A percentile compares a stretch with the other conserved stretches of the same genome.
Conservation (phyloP, 2,888 invertebrate genomes). For the Antheraea assamensis region DNA sequence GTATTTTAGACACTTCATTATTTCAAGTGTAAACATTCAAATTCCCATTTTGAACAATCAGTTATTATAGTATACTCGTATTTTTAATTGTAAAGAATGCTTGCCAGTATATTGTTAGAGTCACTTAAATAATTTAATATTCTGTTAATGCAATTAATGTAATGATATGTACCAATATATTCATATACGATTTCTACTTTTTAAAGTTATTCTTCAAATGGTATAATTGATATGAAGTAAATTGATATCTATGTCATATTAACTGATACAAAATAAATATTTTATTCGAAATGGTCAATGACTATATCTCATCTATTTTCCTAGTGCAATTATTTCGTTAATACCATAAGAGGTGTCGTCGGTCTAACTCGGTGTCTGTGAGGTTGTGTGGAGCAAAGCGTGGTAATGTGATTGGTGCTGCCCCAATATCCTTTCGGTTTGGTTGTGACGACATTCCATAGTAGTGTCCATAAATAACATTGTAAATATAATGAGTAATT, state of each 20-base stretch:
- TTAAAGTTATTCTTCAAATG: not conserved
- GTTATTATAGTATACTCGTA: no score
- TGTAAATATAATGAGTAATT: constrained; percentile 47
- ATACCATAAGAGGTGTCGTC: not conserved
- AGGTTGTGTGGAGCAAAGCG: constrained; percentile 68
- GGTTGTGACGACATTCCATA: constrained; percentile 67
- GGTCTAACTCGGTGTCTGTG: constrained; percentile 50
- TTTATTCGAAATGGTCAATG: no score
- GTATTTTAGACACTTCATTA: not conserved
- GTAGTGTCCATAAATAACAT: constrained; percentile 54
- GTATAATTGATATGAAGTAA: no score
- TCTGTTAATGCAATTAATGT: not conserved
- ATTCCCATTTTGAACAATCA: not conserved
- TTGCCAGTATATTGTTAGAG: no score
- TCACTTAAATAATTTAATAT: not conserved
- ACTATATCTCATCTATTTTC: no score
- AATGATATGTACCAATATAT: not conserved
- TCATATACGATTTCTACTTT: not conserved
- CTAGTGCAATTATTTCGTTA: not conserved
- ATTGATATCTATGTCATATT: no score
- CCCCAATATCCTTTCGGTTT: constrained; percentile 71
- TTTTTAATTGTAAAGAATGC: no score
- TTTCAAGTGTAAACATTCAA: not conserved
- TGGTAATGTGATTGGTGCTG: constrained; percentile 81
- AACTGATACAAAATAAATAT: not conserved